Evolutionary conservation across 2,113 vertebrate genomes (phyloP).

Genomic region (Charadrius vociferus): DNA sequence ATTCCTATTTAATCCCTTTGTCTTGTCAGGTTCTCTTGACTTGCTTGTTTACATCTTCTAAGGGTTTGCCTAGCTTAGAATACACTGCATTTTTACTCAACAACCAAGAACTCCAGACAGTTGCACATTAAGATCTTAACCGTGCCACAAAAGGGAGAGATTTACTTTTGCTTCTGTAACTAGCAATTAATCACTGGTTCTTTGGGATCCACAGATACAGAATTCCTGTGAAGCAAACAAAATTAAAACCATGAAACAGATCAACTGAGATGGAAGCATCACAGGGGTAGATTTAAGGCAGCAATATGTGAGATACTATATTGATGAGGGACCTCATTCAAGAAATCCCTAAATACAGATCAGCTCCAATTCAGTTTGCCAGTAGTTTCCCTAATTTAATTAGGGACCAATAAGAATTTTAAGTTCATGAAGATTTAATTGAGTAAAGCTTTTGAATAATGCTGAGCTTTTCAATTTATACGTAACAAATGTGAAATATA

Average conservation of each 20-base stretch:
- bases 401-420: slow-evolving; percentile 49
- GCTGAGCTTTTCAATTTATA: slow-evolving; percentile 55
- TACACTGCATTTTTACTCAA: background rate
- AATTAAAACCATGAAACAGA: slow-evolving; percentile 14
- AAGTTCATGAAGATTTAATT: slow-evolving; percentile 58
- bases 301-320: background rate
- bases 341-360: slow-evolving; percentile 27
- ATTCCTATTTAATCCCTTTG: background rate
- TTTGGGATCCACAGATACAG: background rate
- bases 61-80: background rate
- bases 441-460: slow-evolving; percentile 57
- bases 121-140: background rate
- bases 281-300: slow-evolving; percentile 2
- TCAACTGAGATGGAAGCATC: background rate
- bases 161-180: background rate
- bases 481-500: slow-evolving; percentile 60
- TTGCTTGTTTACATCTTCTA: background rate
- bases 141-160: background rate
- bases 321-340: background rate
- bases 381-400: slow-evolving; percentile 50
- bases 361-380: slow-evolving; percentile 13
- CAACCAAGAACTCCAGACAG: background rate
- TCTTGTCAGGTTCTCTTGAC: background rate
- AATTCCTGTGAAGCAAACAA: background rate
- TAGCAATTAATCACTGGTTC: background rate